Base-by-base conservation (phyloP, 2,113 vertebrate species). In the Cygnus buccinator region DNA sequence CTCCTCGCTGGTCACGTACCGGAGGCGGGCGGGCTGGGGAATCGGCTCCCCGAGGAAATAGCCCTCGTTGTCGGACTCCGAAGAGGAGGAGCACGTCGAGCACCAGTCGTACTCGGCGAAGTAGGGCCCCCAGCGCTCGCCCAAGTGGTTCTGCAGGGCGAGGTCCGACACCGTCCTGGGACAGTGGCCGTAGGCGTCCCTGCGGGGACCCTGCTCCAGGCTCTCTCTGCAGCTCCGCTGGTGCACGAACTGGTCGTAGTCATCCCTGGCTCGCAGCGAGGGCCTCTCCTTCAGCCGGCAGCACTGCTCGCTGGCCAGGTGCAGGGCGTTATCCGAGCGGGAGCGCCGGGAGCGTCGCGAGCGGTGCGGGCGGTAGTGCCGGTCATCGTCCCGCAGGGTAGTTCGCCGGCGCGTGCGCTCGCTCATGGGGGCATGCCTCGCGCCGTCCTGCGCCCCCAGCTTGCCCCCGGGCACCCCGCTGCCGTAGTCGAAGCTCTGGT, bases 11-110 rank as follows among this genome's bases (percentile, higher is more conserved):
- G 99, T 99, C 93, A 99, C 99, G 39, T 99, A 99, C 57, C 99
- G 99, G 70, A 99, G 98, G 93, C 98, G 99, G 57, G 99, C 95
- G 0, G 99, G 99, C 57, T 99, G 98, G 8, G 99, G 99, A 48
- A 99, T 99, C 0, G 99, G 99, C 93, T 99, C 99, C 18, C 99
- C 99, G 5, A 99, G 98, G 97, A 99, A 99, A 95, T 99, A 99
- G 57, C 99, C 99, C 97, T 99, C 99, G 13, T 99, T 99, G 97
- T 99, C 99, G 0, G 99, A 99, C 91, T 99, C 99, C 0, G 99
- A 99, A 10, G 99, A 99, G 11, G 99, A 99, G 15, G 99, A 99
- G 97, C 99, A 99, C 55, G 99, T 99, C 31, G 99, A 99, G 93
- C 99, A 99, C 99, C 99, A 99, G 92, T 99, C 99, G 29, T 99